Evolutionary conservation across 2,797 vertebrate species (phyloP), one percentile per base, ranked within the genome.

Genomic region (Anabacerthia variegaticeps): DNA sequence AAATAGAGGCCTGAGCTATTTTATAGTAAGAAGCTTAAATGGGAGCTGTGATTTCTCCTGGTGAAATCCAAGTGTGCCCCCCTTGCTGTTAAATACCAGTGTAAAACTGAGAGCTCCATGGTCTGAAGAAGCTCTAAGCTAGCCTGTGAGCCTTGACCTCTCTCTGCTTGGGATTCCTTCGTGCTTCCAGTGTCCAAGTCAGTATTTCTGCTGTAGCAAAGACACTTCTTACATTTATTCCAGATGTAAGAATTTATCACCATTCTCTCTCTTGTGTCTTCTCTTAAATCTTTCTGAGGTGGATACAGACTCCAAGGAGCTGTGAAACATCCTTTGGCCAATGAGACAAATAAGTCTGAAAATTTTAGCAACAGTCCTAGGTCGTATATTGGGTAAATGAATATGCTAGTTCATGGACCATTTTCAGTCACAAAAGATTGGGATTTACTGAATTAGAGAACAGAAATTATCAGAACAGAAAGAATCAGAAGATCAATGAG

Each of bases 141-240:
- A 52, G 12, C 4, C 1, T 0, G 1, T 39, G 48, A 80, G 8
- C 27, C 13, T 66, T 24, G 21, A 67, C 8, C 3, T 43, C 30
- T 30, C 7, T 56, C 14, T 67, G 15, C 24, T 74, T 87, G 41
- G 32, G 3, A 49, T 87, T 93, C 19, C 23, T 68, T 79, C 41
- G 49, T 80, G 17, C 32, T 67, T 76, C 17, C 28, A 81, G 46
- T 71, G 41, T 59, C 13, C 16, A 55, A 48, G 26, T 23, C 59
- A 88, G 28, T 52, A 82, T 75, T 43, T 78, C 36, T 81, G 17
- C 13, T 61, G 6, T 68, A 92, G 58, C 75, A 89, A 71, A 85
- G 3, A 4, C 10, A 9, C 4, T 32, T 39, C 9, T 68, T 74
- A 5, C 16, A 34, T 55, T 69, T 66, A n/a, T 18, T 86, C 18